phyloP scores from a whole-genome alignment of 2,888 invertebrate genomes.

The Pandemis corylana region DNA sequence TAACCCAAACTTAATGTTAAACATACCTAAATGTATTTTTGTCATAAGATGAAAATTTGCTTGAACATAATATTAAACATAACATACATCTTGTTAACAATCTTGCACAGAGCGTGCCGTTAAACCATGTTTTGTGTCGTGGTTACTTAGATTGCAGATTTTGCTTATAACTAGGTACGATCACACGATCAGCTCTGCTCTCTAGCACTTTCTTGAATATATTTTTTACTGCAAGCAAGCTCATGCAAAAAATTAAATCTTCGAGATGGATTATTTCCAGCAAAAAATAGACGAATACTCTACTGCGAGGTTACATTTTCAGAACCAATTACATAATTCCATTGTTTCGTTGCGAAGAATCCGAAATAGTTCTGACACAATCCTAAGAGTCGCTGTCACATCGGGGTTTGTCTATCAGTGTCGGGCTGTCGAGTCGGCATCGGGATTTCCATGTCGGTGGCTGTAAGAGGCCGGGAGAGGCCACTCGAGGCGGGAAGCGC shows the following conservation, averaged over 20 bases:
- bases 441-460: slow-evolving; percentile 62
- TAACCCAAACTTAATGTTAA: no score
- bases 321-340: slow-evolving; percentile 33
- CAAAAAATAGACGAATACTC: background rate
- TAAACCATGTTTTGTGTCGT: no score
- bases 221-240: background rate
- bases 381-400: slow-evolving; percentile 45
- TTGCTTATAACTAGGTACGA: no score
- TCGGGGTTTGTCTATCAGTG: slow-evolving; percentile 50
- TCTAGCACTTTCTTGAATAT: no score
- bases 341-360: slow-evolving; percentile 40
- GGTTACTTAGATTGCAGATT: no score
- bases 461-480: slow-evolving; percentile 49
- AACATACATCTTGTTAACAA: no score
- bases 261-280: background rate
- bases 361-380: slow-evolving; percentile 50
- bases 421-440: slow-evolving; percentile 54
- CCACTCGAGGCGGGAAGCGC: slow-evolving; percentile 60
- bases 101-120: no score
- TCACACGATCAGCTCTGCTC: no score
- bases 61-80: no score
- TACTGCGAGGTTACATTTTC: slow-evolving; percentile 5
- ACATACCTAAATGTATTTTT: no score
- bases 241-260: background rate
- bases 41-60: no score